Conservation (phyloP, 2,888 invertebrate species). For the Cryptosula pallasiana region DNA sequence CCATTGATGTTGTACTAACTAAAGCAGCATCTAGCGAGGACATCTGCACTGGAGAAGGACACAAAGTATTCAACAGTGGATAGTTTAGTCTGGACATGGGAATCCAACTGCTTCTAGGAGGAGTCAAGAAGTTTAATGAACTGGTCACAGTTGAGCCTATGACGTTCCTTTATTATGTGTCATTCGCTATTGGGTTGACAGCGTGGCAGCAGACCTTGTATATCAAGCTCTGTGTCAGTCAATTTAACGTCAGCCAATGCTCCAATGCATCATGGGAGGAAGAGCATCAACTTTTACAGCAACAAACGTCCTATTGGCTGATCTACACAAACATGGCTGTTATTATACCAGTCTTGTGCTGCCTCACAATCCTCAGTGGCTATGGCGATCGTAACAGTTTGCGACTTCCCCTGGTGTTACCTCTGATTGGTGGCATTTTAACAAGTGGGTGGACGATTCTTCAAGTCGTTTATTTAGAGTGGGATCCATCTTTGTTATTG, state of each 20-base stretch:
- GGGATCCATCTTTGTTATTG: background rate
- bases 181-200: background rate
- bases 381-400: background rate
- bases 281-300: background rate
- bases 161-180: background rate
- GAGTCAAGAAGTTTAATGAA: too few species aligned
- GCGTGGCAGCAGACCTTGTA: slow-evolving; percentile 20
- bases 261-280: background rate
- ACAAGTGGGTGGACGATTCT: background rate
- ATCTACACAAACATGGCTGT: background rate
- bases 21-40: too few species aligned
- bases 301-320: background rate
- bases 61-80: too few species aligned
- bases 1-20: too few species aligned
- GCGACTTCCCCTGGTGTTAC: background rate
- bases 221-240: background rate
- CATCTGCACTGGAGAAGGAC: too few species aligned
- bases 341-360: background rate
- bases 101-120: too few species aligned
- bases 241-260: background rate
- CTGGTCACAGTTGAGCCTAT: slow-evolving; percentile 20
- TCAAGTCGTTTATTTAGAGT: background rate
- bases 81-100: too few species aligned
- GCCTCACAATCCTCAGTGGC: background rate
- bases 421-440: background rate